These are phyloP conservation scores for Eledona agricola DNA, from an alignment of 2,888 invertebrate species.

Conservation along the genomic window DNA sequence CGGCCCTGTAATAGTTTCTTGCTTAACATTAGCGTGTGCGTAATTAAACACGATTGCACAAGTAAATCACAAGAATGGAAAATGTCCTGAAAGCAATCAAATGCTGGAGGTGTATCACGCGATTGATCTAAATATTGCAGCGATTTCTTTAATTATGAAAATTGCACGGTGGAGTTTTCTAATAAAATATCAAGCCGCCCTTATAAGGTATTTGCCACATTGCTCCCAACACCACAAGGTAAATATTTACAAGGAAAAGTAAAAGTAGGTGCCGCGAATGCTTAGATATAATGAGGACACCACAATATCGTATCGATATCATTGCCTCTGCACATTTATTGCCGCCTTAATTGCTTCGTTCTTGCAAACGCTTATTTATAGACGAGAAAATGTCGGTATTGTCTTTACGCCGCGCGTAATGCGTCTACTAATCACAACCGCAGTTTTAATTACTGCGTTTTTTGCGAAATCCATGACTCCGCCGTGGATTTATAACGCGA, in stretches of 20 bases:
- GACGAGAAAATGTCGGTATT: slow-evolving; percentile 12
- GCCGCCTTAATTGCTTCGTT: slow-evolving; percentile 26
- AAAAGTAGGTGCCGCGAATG: slow-evolving; percentile 59
- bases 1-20: slow-evolving; percentile 32
- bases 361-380: slow-evolving; percentile 22
- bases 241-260: slow-evolving; percentile 61
- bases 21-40: slow-evolving; percentile 63
- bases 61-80: slow-evolving; percentile 29
- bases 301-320: slow-evolving; percentile 46
- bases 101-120: slow-evolving; percentile 25
- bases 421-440: too few relatives aligned
- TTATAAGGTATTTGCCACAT: slow-evolving; percentile 55
- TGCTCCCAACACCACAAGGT: slow-evolving; percentile 55
- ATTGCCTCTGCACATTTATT: slow-evolving; percentile 37
- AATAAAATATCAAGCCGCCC: slow-evolving; percentile 54
- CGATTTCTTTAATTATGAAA: slow-evolving; percentile 46
- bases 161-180: slow-evolving; percentile 45
- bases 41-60: slow-evolving; percentile 31
- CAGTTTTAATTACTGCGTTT: too few relatives aligned
- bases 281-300: slow-evolving; percentile 56
- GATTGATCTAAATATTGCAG: slow-evolving; percentile 46
- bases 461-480: too few relatives aligned
- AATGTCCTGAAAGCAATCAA: slow-evolving; percentile 36
- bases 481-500: too few relatives aligned
- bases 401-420: too few relatives aligned